Conservation (phyloP, 2,888 invertebrate genomes). For the Gerris lacustris region DNA sequence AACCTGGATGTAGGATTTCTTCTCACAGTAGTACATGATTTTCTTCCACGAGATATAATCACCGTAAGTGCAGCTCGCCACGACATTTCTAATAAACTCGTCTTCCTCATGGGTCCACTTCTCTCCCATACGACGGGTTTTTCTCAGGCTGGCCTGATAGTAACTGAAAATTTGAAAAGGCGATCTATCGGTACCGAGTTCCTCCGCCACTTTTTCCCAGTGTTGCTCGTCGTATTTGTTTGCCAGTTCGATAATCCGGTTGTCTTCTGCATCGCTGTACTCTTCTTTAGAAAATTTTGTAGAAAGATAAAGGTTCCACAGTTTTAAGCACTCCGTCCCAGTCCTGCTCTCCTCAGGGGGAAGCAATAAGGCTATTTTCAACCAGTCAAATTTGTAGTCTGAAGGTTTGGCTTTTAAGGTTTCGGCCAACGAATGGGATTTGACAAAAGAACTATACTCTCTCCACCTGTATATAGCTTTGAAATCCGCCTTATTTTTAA, state of each 20-base stretch:
- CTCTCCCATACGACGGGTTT: constrained; percentile 6
- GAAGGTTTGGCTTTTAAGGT: neutral
- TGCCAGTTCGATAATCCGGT: neutral
- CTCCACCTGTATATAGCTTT: neutral
- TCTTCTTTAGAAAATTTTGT: neutral
- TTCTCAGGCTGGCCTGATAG: constrained; percentile 26
- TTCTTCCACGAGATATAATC: constrained; percentile 36
- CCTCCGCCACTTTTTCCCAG: constrained; percentile 30
- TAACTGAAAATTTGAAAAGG: constrained; percentile 28
- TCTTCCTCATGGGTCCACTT: constrained; percentile 39
- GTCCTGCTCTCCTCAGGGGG: neutral
- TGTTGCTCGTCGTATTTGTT: constrained; percentile 15
- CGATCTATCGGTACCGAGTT: constrained; percentile 25
- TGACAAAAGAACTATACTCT: neutral
- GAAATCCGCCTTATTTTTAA: neutral
- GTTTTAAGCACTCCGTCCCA: neutral
- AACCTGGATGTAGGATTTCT: neutral
- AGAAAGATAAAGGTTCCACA: neutral
- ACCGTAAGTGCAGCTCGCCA: constrained; percentile 34
- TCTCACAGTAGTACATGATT: constrained; percentile 21
- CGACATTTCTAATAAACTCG: constrained; percentile 35
- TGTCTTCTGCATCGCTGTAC: neutral
- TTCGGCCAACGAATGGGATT: neutral
- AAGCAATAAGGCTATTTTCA: neutral
- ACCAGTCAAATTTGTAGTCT: neutral